Evolutionary conservation across 2,888 invertebrate genomes (phyloP).

Genomic region (Hypselothyrea guttata): DNA sequence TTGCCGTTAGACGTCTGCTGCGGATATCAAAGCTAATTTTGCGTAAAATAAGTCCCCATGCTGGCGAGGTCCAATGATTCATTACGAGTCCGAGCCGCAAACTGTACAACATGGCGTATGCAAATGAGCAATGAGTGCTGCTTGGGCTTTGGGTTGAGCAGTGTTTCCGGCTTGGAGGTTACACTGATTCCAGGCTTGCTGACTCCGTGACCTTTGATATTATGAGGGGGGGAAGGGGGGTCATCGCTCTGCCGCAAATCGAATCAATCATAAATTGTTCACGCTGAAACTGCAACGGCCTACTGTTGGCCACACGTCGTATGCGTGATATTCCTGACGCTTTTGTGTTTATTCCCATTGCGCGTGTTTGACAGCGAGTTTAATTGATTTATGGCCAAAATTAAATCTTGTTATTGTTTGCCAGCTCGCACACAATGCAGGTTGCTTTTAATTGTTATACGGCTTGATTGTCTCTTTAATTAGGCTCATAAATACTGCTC

Average conservation of each 20-base stretch:
- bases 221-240: too few species aligned
- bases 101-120: slow-evolving; percentile 51
- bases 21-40: slow-evolving; percentile 72
- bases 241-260: slow-evolving; percentile 27
- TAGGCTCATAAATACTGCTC: slow-evolving; percentile 8
- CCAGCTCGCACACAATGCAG: slow-evolving; percentile 1
- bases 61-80: slow-evolving; percentile 54
- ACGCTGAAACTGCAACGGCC: slow-evolving; percentile 15
- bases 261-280: slow-evolving; percentile 74
- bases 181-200: not conserved
- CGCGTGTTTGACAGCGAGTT: slow-evolving; percentile 27
- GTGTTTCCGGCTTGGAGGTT: not conserved
- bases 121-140: slow-evolving; percentile 57
- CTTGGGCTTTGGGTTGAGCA: slow-evolving; percentile 13
- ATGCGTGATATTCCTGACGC: slow-evolving; percentile 40
- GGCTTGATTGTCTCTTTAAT: slow-evolving; percentile 3
- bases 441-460: too few species aligned
- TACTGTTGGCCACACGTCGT: slow-evolving; percentile 15
- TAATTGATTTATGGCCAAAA: slow-evolving; percentile 63
- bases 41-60: slow-evolving; percentile 68
- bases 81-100: slow-evolving; percentile 50
- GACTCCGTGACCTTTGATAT: not conserved
- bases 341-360: slow-evolving; percentile 28
- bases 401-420: slow-evolving; percentile 42
- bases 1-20: slow-evolving; percentile 61